Percentiles rank a stretch among this genome's conserved stretches.
phyloP scores from a whole-genome alignment of 2,113 vertebrate genomes.

The Tenrec ecaudatus region DNA sequence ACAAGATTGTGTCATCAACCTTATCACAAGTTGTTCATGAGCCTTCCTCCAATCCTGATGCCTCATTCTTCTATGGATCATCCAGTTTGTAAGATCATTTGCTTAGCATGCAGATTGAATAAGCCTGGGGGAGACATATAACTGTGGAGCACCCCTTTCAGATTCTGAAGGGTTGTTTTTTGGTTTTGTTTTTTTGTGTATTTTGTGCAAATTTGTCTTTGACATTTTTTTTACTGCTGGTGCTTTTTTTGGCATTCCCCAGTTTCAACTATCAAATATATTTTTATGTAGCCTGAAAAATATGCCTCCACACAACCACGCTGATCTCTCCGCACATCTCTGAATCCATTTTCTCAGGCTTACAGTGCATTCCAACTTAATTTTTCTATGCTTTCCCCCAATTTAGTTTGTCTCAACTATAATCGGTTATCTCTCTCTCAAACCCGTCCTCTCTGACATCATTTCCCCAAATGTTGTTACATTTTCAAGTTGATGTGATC shows the following conservation, averaged over 20 bases:
- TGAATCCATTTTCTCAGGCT: constrained; percentile 17
- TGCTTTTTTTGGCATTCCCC: neutral
- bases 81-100: no score
- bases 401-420: constrained; percentile 20
- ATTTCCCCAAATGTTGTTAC: constrained; percentile 33
- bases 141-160: no score
- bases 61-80: no score
- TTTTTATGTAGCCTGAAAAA: neutral
- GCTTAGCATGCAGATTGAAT: no score
- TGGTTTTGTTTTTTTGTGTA: no score
- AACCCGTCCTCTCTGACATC: neutral
- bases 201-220: neutral
- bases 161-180: no score
- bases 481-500: constrained; percentile 48
- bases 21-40: no score
- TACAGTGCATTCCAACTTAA: constrained; percentile 12
- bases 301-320: neutral
- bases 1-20: no score
- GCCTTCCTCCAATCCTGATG: no score
- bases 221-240: neutral
- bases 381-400: neutral
- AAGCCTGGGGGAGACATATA: no score
- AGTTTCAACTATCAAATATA: neutral
- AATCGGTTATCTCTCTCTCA: neutral
- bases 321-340: constrained; percentile 24